Evolutionary conservation across 2,113 vertebrate species (phyloP), one percentile per base, ranked within the genome.

Genomic region (Aptenodytes patagonicus): DNA sequence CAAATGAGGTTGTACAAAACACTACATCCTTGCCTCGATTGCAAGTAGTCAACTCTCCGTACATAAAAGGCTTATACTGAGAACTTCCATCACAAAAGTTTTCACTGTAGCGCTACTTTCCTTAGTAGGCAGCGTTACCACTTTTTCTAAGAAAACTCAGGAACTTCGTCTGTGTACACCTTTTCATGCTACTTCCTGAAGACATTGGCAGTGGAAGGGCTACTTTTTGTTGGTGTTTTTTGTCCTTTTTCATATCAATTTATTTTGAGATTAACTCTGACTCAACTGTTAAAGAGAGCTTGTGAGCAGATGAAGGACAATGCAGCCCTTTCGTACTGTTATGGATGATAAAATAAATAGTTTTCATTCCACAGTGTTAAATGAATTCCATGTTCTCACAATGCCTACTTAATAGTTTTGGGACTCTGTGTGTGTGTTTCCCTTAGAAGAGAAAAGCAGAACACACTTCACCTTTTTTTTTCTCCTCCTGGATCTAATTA

Each of bases 401-500:
- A 95, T 92, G 81, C 75, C 65, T 91, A n/a, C 46, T 80, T 94
- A 96, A 78, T 76, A 88, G 90, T 94, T 96, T 81, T n/a, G 95
- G 87, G 93, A 62, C 64, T 77, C 64, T 77, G 5, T 51, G 38
- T 64, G 72, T 70, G 76, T 92, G 66, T 95, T 80, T 79, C 83
- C 68, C 76, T 83, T 57, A 69, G 91, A 98, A 91, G 86, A 87
- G 69, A 95, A 89, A 84, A 87, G 89, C 85, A 97, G 91, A 96
- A 80, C 92, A 44, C 91, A 73, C 72, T 91, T 60, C 15, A 82
- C 51, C 46, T 47, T 61, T 77, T 95, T 42, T 65, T 78, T 80
- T 51, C 85, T 97, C 96, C 97, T 93, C 84, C 94, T 96, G 86
- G 96, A 95, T 96, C 96, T 97, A 96, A 98, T 98, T 97, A 98